Conservation (phyloP, 2,888 invertebrate species). For the Chelonus formosanus region DNA sequence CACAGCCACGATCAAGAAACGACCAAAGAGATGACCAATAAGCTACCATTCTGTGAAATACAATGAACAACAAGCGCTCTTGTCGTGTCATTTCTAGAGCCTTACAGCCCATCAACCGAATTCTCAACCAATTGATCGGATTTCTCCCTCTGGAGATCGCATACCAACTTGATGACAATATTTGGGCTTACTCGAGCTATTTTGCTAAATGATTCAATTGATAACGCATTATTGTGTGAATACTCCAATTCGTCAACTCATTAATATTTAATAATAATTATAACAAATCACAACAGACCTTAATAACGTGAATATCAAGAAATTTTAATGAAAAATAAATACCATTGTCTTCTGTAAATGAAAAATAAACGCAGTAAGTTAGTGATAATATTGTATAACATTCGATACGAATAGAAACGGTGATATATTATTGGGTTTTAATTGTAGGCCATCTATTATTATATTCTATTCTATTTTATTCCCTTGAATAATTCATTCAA, state of each 20-base stretch:
- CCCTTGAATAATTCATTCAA: too few species aligned
- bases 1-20: constrained; percentile 69
- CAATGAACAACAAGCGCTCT: constrained; percentile 68
- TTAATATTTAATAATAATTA: constrained; percentile 28
- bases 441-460: too few species aligned
- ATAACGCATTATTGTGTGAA: too few species aligned
- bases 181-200: too few species aligned
- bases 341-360: constrained; percentile 1
- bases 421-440: constrained; percentile 21
- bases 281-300: constrained; percentile 3
- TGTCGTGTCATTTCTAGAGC: constrained; percentile 15
- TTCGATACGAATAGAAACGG: constrained; percentile 12
- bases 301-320: constrained; percentile 25
- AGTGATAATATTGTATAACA: constrained; percentile 23
- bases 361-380: constrained; percentile 28
- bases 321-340: constrained; percentile 22
- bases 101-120: constrained; percentile 2
- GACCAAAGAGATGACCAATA: constrained; percentile 72
- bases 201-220: too few species aligned
- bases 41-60: constrained; percentile 78
- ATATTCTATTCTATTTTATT: too few species aligned
- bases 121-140: constrained; percentile 14
- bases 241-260: not conserved
- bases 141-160: not conserved
- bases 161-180: too few species aligned